Evolutionary conservation across 2,113 vertebrate species (phyloP).

Genomic region (Ptilorrhoa leucosticta): DNA sequence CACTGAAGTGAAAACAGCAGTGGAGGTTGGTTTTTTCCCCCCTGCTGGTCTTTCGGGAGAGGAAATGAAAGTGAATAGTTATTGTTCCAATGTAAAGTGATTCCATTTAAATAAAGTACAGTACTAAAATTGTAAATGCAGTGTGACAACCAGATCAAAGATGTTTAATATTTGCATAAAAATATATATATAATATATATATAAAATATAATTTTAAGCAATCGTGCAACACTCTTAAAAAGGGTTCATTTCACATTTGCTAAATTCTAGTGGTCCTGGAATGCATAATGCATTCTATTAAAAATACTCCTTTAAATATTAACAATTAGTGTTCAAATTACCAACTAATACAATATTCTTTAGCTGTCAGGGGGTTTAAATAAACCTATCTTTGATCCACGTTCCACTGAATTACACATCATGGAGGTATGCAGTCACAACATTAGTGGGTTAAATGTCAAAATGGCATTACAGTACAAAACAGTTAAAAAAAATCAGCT

Average conservation of each 20-base stretch:
- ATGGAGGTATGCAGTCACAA: constrained; percentile 63
- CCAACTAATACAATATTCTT: constrained; percentile 69
- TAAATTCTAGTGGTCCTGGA: constrained; percentile 81
- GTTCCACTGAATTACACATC: constrained; percentile 65
- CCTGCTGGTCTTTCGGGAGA: constrained; percentile 36
- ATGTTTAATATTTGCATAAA: constrained; percentile 73
- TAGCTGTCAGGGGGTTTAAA: constrained; percentile 67
- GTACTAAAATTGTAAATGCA: constrained; percentile 78
- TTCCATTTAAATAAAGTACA: constrained; percentile 75
- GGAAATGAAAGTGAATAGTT: constrained; percentile 64
- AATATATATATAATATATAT: constrained; percentile 74
- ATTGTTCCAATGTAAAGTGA: constrained; percentile 65
- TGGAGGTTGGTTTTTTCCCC: not conserved
- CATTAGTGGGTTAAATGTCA: constrained; percentile 66
- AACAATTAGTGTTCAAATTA: constrained; percentile 76
- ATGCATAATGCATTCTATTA: constrained; percentile 72
- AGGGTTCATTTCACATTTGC: constrained; percentile 81
- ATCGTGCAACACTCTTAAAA: constrained; percentile 77
- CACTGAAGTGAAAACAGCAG: constrained; percentile 38
- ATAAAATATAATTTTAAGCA: constrained; percentile 76
- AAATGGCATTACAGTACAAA: constrained; percentile 69
- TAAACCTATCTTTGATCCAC: constrained; percentile 68
- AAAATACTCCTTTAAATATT: constrained; percentile 75
- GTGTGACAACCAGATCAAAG: constrained; percentile 75
- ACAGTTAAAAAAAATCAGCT: constrained; percentile 43